phyloP scores from a whole-genome alignment of 2,113 vertebrate genomes.

The Ursus arctos region DNA sequence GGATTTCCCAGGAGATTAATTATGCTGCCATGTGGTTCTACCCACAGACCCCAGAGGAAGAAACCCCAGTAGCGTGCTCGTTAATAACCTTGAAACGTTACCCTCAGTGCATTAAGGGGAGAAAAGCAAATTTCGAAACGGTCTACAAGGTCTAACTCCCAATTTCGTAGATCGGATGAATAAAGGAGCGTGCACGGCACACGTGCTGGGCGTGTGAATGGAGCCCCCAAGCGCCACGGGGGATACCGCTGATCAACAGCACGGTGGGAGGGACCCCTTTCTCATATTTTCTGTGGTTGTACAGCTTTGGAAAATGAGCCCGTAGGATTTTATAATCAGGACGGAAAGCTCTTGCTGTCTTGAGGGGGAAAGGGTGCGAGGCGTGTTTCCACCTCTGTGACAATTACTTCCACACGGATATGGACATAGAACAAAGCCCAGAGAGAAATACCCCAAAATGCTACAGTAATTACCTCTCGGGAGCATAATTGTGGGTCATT shows the following conservation, averaged over 20 bases:
- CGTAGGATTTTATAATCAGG: neutral
- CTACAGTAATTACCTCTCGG: neutral
- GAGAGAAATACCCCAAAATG: neutral
- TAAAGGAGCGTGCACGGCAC: rapidly evolving
- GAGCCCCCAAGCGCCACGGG: too few species aligned
- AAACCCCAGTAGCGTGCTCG: neutral
- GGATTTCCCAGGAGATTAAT: neutral
- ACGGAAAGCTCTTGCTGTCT: neutral
- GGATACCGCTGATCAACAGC: rapidly evolving
- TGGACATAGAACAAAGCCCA: neutral
- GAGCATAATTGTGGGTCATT: neutral
- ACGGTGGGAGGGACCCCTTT: rapidly evolving
- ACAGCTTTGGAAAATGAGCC: neutral
- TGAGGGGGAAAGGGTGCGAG: neutral
- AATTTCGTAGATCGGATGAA: neutral
- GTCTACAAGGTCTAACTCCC: neutral
- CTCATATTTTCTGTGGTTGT: neutral
- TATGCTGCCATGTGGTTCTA: neutral
- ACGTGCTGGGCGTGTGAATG: neutral
- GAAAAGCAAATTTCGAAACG: neutral
- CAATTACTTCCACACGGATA: neutral
- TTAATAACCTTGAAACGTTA: neutral
- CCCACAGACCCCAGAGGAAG: neutral
- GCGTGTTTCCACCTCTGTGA: neutral
- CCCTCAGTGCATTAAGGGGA: neutral